A percentile compares a stretch with the other conserved stretches of the same genome.
phyloP scores from a whole-genome alignment of 2,888 invertebrate species.

The Diabrotica balteata region DNA sequence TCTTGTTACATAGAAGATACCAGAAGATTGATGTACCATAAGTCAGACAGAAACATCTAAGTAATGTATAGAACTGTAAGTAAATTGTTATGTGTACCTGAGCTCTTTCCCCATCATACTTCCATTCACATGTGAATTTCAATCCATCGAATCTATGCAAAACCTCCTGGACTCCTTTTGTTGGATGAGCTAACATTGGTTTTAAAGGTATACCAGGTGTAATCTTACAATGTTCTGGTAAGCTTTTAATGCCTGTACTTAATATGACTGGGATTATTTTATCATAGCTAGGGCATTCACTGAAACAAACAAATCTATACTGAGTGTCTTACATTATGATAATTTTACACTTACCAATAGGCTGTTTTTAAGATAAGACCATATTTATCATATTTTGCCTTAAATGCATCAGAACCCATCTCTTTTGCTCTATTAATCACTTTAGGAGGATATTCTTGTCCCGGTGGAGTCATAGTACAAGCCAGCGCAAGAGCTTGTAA shows the following conservation, averaged over 20 bases:
- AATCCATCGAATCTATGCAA: constrained; percentile 74
- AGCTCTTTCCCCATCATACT: constrained; percentile 98
- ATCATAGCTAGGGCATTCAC: constrained; percentile 96
- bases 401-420: constrained; percentile 72
- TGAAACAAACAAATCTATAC: constrained; percentile 52
- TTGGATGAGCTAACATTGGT: constrained; percentile 99
- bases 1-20: too few species aligned
- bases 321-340: background rate
- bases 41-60: too few species aligned
- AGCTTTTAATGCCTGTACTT: constrained; percentile 73
- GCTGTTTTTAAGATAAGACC: constrained; percentile 87
- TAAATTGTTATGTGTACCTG: constrained; percentile 67
- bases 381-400: constrained; percentile 75
- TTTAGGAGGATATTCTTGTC: constrained; percentile 69
- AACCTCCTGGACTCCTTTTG: constrained; percentile 91
- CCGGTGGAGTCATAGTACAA: constrained; percentile 79
- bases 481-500: constrained; percentile 86
- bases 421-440: constrained; percentile 70
- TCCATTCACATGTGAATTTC: constrained; percentile 97
- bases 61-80: too few species aligned
- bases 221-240: constrained; percentile 84
- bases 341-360: constrained; percentile 73
- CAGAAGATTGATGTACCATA: too few species aligned
- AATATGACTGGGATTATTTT: constrained; percentile 81
- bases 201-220: constrained; percentile 93